Evolutionary conservation across 2,888 invertebrate species (phyloP).

Genomic region (Silvanus unidentatus): DNA sequence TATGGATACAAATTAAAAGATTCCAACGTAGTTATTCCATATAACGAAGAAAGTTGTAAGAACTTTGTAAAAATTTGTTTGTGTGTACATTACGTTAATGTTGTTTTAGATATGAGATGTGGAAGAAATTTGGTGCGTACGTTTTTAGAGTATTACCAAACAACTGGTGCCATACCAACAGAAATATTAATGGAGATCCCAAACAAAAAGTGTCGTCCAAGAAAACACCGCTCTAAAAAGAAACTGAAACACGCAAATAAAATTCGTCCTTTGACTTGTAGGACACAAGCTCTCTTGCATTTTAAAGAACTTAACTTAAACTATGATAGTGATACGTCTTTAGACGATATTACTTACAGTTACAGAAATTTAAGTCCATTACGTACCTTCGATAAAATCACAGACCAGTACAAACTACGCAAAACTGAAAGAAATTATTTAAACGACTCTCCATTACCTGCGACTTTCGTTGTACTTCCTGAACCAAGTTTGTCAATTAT

Average conservation of each 20-base stretch:
- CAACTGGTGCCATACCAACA: conserved; percentile 61
- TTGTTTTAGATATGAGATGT: conserved; percentile 74
- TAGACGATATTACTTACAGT: conserved; percentile 42
- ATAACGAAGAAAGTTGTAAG: conserved; percentile 95
- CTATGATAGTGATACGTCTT: conserved; percentile 52
- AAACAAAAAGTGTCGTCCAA: conserved; percentile 27
- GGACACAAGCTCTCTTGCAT: conserved; percentile 49
- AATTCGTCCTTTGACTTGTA: conserved; percentile 47
- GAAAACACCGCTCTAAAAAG: conserved; percentile 28
- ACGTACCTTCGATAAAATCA: conserved; percentile 27
- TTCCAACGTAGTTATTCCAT: conserved; percentile 68
- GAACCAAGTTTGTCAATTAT: conserved; percentile 66
- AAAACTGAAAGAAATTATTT: conserved; percentile 16
- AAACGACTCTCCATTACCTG: conserved; percentile 27
- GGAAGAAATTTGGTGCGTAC: conserved; percentile 72
- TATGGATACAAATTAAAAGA: conserved; percentile 76
- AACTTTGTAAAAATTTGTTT: too few relatives aligned
- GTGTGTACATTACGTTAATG: too few relatives aligned
- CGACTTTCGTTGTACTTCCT: conserved; percentile 46
- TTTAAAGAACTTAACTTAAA: conserved; percentile 52
- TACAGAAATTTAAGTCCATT: conserved; percentile 33
- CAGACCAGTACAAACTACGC: conserved; percentile 24
- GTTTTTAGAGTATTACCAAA: conserved; percentile 74
- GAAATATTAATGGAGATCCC: conserved; percentile 44
- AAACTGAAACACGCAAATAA: conserved; percentile 39